Evolutionary conservation across 2,888 invertebrate species (phyloP), one percentile per base, ranked within the genome.

Genomic region (Mechanitis messenoides): DNA sequence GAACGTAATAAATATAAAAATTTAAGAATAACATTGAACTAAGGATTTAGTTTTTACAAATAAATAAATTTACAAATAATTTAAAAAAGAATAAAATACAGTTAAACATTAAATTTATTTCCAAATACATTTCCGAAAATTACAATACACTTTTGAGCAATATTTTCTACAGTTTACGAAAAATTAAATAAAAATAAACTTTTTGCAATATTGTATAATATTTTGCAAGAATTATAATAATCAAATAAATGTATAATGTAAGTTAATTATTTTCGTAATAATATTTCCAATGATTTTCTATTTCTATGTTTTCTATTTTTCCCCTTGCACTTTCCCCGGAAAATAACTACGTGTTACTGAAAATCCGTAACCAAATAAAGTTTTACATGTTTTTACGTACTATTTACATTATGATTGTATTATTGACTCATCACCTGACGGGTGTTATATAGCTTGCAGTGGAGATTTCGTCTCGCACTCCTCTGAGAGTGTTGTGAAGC

Each of bases 371-470:
- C 74, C 79, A 87, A 87, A 87, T 77, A 87, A 74, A 78, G 79
- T 83, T 86, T 9, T 83, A 81, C 77, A 69, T 83, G 80, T 80
- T 83, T 76, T 78, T 78, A 74, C 83, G 80, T 82, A 76, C 75
- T 89, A 87, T 89, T 89, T 88, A 73, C 78, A n/a, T 68, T 76
- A 69, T 77, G 84, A 87, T 87, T 74, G 76, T 72, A 70, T 67
- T 82, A 85, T 84, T 84, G 79, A 82, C 81, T 74, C 71, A 71
- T 60, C 74, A 75, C 77, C 73, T 77, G 79, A 75, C 75, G 73
- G 64, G 67, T 69, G 71, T 80, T 85, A 85, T 83, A 87, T 83
- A 85, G 80, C 74, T 72, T 74, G 73, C 69, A 66, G 67, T 65
- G 20, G 62, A 59, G 61, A 66, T 62, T 68, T 63, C 66, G 63